Conservation (phyloP, 2,797 vertebrate species). For the Danionella dracula region DNA sequence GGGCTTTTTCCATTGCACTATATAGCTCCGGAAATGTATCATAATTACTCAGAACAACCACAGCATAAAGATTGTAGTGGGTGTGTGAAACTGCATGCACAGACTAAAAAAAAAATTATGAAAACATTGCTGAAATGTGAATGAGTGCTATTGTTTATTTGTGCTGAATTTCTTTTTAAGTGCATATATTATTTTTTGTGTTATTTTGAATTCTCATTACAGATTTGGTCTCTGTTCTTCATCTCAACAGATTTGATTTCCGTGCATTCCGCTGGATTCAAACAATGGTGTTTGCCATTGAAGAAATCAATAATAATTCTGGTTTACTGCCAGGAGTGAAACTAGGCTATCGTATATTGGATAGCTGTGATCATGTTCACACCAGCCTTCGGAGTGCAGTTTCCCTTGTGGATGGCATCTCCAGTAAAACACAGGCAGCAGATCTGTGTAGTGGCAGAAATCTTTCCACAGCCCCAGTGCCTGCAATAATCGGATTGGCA, state of each 20-base stretch:
- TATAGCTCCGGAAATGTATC: constrained; percentile 40
- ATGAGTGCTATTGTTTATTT: neutral
- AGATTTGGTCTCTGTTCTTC: neutral
- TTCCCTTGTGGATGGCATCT: constrained; percentile 52
- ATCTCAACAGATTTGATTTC: constrained; percentile 60
- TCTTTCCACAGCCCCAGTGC: constrained; percentile 53
- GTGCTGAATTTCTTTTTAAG: neutral
- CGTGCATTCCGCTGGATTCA: constrained; percentile 72
- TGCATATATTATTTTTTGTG: neutral
- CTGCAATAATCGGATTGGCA: constrained; percentile 68
- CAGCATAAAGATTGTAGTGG: constrained; percentile 53
- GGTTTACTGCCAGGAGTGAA: constrained; percentile 63
- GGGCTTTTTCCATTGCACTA: constrained; percentile 70
- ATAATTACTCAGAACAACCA: constrained; percentile 54
- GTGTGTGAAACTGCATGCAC: constrained; percentile 50
- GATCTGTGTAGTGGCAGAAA: constrained; percentile 34
- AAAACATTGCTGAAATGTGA: no score
- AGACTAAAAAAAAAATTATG: neutral
- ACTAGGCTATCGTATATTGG: constrained; percentile 66
- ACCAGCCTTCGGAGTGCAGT: constrained; percentile 59
- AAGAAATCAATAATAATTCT: constrained; percentile 66
- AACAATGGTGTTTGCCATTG: constrained; percentile 71
- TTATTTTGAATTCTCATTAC: neutral
- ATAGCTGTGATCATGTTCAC: constrained; percentile 67
- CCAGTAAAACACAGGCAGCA: neutral